Conservation (phyloP, 1,140 invertebrate species). For the Philopotamus ludificatus region DNA sequence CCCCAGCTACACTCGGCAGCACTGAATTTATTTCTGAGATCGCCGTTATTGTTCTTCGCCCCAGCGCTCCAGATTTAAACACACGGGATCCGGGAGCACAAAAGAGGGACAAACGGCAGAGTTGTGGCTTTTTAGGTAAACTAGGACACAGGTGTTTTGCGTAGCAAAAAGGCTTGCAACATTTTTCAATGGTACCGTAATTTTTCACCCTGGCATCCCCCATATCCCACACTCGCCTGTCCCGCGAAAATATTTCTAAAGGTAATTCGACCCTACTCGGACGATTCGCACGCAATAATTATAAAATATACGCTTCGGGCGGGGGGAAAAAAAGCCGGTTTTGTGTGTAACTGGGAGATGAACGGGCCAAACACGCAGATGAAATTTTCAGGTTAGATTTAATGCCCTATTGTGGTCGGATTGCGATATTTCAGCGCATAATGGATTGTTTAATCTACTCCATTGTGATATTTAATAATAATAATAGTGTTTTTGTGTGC, state of each 20-base stretch:
- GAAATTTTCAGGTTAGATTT: not conserved
- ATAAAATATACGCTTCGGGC: not conserved
- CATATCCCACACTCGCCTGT: not conserved
- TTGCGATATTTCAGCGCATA: not conserved
- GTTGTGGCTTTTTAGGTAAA: not conserved
- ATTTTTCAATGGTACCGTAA: slow-evolving; percentile 10
- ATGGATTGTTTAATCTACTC: too few relatives aligned
- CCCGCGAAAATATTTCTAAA: not conserved
- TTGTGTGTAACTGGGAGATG: not conserved
- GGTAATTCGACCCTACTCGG: not conserved
- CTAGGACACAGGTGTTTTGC: slow-evolving; percentile 9
- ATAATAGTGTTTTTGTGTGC: not conserved
- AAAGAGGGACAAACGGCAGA: slow-evolving; percentile 3
- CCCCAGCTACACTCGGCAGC: too few relatives aligned
- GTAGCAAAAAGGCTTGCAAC: slow-evolving; percentile 6
- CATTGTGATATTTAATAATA: not conserved
- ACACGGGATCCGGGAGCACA: too few relatives aligned
- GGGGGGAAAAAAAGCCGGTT: not conserved
- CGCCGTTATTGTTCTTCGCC: too few relatives aligned
- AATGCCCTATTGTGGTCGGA: not conserved
- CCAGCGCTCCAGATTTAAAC: not conserved
- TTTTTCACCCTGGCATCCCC: not conserved
- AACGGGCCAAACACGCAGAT: not conserved
- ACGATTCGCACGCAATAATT: not conserved
- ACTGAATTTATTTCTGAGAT: too few relatives aligned